Evolutionary conservation across 2,888 invertebrate genomes (phyloP), one percentile per base, ranked within the genome.

Genomic region (Cabera pusaria): DNA sequence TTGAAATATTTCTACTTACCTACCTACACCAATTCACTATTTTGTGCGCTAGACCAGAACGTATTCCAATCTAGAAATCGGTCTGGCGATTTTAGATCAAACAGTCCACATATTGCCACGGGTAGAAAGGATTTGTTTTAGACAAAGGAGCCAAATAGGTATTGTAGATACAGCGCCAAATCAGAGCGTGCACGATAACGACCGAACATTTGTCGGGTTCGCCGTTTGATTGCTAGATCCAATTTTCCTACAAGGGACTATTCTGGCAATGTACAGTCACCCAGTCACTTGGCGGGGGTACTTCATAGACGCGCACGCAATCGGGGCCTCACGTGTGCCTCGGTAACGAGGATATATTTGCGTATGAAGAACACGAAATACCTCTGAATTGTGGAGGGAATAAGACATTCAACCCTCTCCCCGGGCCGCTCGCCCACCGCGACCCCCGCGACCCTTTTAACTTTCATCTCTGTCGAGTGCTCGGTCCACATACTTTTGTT

Each of bases 341-440:
- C 71, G 67, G 78, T 88, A 88, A 88, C 88, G 87, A 87, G 86
- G 86, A 88, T 86, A 88, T 88, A 88, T 88, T 88, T 88, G 88
- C 88, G 88, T 88, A 88, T 88, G 88, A 88, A 88, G 87, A 88
- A 88, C 87, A 87, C 85, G 88, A 86, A 87, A 88, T 88, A 88
- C 85, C 86, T 88, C 85, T 83, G 86, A 87, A 86, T 86, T 86
- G 88, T 86, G 84, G 86, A 86, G 86, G 85, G 83, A 86, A 87
- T 86, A 86, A 88, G 88, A 86, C 86, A 85, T 87, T 87, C 85
- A 85, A 85, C 86, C 85, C 85, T 69, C 72, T 70, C 67, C 53
- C 51, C 56, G 57, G 62, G 65, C 59, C 58, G 56, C 52, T 29
- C 41, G 35, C 31, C 61, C 51, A 38, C 50, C 49, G 27, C 40